These are phyloP conservation scores for Podargus strigoides DNA, from an alignment of 2,797 vertebrate species.

Conservation along the genomic window DNA sequence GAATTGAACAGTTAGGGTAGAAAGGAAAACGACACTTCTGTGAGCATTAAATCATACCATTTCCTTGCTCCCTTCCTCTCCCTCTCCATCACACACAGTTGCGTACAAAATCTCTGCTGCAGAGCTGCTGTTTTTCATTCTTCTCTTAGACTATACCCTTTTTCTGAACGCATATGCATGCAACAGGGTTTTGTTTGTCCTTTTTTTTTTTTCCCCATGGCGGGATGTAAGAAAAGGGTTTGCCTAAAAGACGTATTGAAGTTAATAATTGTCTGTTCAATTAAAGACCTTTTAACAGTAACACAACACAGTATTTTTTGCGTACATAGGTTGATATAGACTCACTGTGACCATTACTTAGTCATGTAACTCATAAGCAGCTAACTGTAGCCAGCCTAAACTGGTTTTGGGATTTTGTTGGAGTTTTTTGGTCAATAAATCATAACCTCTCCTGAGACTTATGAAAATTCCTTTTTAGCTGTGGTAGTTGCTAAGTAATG, in stretches of 20 bases:
- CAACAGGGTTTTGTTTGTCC: background rate
- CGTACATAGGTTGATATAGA: background rate
- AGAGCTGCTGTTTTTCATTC: background rate
- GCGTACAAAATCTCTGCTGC: background rate
- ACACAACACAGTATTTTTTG: background rate
- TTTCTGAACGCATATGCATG: background rate
- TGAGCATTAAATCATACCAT: background rate
- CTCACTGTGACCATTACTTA: constrained; percentile 25
- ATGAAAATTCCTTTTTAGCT: constrained; percentile 53
- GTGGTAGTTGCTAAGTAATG: constrained; percentile 39
- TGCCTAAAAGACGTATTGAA: background rate
- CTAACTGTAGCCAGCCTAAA: constrained; percentile 12
- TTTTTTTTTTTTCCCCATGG: background rate
- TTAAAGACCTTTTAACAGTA: background rate
- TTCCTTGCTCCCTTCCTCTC: background rate
- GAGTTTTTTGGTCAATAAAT: constrained; percentile 50
- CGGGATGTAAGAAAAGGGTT: background rate
- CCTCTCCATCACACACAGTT: background rate
- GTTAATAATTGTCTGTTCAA: background rate
- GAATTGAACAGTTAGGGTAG: background rate
- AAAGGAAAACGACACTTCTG: background rate
- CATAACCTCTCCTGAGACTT: constrained; percentile 52
- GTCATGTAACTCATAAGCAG: background rate
- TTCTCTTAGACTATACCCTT: background rate
- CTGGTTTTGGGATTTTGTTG: constrained; percentile 18